These are phyloP conservation scores for Toxonevra muliebris DNA, from an alignment of 2,888 invertebrate species.

Conservation along the genomic window DNA sequence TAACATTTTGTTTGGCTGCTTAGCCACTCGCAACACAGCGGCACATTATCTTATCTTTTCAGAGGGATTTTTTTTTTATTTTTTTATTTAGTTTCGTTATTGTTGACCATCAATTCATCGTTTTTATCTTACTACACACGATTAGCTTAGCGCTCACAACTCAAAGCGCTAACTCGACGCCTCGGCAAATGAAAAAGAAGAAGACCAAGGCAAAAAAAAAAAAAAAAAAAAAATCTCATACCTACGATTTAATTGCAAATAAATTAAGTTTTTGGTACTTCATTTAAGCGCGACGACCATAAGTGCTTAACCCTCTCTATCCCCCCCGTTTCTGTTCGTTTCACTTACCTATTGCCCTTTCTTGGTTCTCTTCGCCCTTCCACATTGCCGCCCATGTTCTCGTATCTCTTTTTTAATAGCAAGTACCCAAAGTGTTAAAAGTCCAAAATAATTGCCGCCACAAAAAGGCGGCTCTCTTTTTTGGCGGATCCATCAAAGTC, in stretches of 20 bases:
- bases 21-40: neutral
- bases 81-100: too few relatives aligned
- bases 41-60: neutral
- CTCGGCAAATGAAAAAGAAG: neutral
- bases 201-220: neutral
- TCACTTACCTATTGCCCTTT: neutral
- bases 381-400: too few relatives aligned
- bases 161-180: too few relatives aligned
- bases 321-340: too few relatives aligned
- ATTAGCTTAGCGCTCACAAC: neutral
- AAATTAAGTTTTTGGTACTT: constrained; percentile 64
- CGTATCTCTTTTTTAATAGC: too few relatives aligned
- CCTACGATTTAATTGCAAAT: constrained; percentile 63
- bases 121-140: constrained; percentile 3
- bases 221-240: constrained; percentile 14
- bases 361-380: neutral
- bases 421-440: too few relatives aligned
- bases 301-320: constrained; percentile 17
- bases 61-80: too few relatives aligned
- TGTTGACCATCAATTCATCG: constrained; percentile 6
- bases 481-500: constrained; percentile 26
- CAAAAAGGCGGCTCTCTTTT: constrained; percentile 2
- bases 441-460: neutral
- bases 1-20: constrained; percentile 9
- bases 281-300: constrained; percentile 58